These are phyloP conservation scores for Oligia latruncula DNA, from an alignment of 2,888 invertebrate species.

Conservation along the genomic window DNA sequence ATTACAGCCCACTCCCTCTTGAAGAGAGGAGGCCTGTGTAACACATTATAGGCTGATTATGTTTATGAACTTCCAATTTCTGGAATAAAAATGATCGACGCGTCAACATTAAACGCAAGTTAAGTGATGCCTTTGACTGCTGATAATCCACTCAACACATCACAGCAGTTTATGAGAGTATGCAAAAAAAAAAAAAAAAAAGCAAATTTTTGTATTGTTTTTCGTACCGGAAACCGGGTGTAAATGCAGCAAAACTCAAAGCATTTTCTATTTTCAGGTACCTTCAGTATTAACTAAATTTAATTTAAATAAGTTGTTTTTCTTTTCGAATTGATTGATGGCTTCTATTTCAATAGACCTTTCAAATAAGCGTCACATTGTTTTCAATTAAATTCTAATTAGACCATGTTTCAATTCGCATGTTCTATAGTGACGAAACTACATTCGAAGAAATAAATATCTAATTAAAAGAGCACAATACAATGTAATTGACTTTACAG, in stretches of 20 bases:
- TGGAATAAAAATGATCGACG: neutral
- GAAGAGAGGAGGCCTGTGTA: too few relatives aligned
- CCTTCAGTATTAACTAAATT: conserved; percentile 5
- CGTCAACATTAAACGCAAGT: neutral
- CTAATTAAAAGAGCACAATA: conserved; percentile 11
- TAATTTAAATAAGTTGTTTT: conserved; percentile 33
- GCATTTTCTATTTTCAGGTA: neutral
- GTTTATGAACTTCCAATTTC: neutral
- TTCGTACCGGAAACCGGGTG: neutral
- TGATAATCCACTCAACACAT: neutral
- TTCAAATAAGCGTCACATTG: conserved; percentile 44
- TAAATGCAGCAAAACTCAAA: neutral
- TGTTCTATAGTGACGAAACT: conserved; percentile 28
- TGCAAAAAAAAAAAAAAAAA: too few relatives aligned
- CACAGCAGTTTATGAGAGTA: neutral
- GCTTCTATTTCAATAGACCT: conserved; percentile 49
- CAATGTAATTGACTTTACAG: conserved; percentile 12
- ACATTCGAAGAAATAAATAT: conserved; percentile 1
- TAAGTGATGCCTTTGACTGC: neutral
- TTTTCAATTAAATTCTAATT: conserved; percentile 46
- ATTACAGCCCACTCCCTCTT: too few relatives aligned
- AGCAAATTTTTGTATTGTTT: neutral
- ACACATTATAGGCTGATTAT: neutral
- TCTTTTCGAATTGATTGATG: conserved; percentile 47
- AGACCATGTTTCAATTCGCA: conserved; percentile 37